These are phyloP conservation scores for Cardiocondyla obscurior DNA, from an alignment of 1,140 invertebrate species.

Conservation along the genomic window DNA sequence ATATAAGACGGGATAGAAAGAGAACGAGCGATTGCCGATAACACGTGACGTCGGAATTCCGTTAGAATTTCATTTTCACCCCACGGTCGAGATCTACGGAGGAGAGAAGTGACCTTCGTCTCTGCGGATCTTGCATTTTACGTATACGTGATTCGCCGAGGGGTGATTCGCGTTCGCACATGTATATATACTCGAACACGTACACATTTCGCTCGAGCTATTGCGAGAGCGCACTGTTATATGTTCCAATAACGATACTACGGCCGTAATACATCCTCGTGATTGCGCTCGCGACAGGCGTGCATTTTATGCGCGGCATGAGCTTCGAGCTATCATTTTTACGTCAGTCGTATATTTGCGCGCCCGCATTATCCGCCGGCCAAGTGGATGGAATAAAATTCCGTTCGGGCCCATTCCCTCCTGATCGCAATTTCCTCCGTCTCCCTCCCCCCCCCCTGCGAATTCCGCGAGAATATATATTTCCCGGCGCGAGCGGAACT, in stretches of 20 bases:
- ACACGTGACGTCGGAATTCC: neutral
- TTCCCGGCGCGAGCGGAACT: neutral
- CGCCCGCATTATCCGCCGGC: slow-evolving; percentile 47
- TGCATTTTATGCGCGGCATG: slow-evolving; percentile 47
- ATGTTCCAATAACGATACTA: slow-evolving; percentile 52
- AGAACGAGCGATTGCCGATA: neutral
- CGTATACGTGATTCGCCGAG: neutral
- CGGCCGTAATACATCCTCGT: slow-evolving; percentile 50
- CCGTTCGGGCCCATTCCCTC: neutral
- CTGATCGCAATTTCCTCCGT: neutral
- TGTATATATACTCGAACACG: neutral
- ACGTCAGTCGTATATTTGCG: slow-evolving; percentile 55
- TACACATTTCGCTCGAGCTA: neutral
- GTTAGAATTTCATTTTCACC: slow-evolving; percentile 15
- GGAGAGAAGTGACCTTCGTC: slow-evolving; percentile 1
- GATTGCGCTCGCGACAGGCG: slow-evolving; percentile 42
- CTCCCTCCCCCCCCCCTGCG: neutral
- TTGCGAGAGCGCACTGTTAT: slow-evolving; percentile 22
- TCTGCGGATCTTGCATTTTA: neutral
- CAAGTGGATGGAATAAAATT: slow-evolving; percentile 54
- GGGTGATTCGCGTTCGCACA: neutral
- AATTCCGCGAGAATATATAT: neutral
- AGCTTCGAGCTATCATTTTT: slow-evolving; percentile 55
- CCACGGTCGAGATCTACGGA: neutral
- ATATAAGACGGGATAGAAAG: neutral